Evolutionary conservation across 2,888 invertebrate genomes (phyloP).

Genomic region (Phragmatobia fuliginosa): DNA sequence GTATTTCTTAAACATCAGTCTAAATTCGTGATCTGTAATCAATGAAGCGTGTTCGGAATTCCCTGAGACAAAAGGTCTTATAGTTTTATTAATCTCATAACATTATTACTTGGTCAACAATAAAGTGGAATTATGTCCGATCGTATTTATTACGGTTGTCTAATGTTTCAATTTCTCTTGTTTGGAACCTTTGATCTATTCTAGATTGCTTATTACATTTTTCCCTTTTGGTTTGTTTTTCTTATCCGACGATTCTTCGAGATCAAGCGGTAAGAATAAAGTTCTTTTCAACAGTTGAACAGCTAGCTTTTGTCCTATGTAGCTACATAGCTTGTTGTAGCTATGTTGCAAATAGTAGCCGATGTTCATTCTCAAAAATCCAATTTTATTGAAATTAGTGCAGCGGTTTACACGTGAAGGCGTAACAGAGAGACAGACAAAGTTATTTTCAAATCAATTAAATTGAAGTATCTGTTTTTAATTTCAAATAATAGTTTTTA

Average conservation of each 20-base stretch:
- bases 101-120: background rate
- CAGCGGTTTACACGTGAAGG: no score
- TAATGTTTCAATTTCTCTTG: background rate
- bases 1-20: background rate
- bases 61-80: background rate
- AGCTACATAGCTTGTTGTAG: no score
- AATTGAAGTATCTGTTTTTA: no score
- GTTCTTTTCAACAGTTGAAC: background rate
- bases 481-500: no score
- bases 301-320: no score
- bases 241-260: background rate
- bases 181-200: background rate
- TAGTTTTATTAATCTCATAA: background rate
- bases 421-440: no score
- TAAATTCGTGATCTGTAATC: background rate
- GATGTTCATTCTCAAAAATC: no score
- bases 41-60: background rate
- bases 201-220: background rate
- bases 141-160: background rate
- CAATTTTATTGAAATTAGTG: no score
- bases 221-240: background rate
- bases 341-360: no score
- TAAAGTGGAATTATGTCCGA: background rate
- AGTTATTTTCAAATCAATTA: no score
- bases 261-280: background rate